Conservation (phyloP, 2,113 vertebrate species). For the Antigone vipio region DNA sequence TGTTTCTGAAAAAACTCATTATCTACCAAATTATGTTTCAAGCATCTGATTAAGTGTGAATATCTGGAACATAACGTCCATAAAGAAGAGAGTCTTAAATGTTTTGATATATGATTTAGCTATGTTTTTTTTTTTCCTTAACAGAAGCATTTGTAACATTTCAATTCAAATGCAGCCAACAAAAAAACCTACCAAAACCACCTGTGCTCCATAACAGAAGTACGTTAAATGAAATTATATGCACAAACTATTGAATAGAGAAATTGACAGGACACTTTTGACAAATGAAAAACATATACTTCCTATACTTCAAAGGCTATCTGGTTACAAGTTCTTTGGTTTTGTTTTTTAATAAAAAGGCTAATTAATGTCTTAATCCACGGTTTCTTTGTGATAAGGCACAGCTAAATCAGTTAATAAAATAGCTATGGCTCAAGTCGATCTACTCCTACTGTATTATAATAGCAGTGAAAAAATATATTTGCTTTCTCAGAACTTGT, state of each 20-base stretch:
- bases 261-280: neutral
- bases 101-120: neutral
- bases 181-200: neutral
- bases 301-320: neutral
- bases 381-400: neutral
- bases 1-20: neutral
- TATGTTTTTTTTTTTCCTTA: neutral
- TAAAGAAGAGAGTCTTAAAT: neutral
- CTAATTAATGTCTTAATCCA: neutral
- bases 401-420: neutral
- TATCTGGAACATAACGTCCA: neutral
- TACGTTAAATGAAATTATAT: neutral
- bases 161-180: neutral
- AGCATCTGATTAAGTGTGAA: constrained; percentile 15
- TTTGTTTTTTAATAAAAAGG: neutral
- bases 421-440: neutral
- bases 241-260: neutral
- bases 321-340: neutral
- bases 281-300: neutral
- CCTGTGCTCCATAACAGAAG: neutral
- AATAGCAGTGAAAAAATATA: neutral
- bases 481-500: neutral
- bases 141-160: neutral
- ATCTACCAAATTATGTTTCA: neutral
- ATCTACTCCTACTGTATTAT: neutral